phyloP scores from a whole-genome alignment of 2,113 vertebrate genomes.

The Bettongia penicillata region DNA sequence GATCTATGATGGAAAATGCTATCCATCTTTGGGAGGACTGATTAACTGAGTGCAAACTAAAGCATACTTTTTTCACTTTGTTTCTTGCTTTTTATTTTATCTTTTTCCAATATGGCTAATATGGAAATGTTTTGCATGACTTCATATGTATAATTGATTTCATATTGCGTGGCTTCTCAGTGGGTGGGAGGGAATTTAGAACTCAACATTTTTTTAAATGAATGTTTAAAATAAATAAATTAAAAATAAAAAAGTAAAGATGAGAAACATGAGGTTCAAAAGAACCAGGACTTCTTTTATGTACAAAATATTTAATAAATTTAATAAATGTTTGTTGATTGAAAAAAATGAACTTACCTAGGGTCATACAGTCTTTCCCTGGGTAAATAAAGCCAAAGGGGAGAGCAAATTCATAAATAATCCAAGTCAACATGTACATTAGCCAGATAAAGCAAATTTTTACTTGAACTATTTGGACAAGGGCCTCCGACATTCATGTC shows the following conservation, averaged over 20 bases:
- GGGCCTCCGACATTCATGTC: neutral
- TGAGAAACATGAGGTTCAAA: neutral
- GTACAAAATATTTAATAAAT: neutral
- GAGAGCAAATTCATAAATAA: conserved; percentile 38
- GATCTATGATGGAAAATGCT: neutral
- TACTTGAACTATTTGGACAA: neutral
- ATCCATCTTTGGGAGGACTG: neutral
- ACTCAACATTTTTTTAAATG: neutral
- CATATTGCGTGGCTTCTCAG: neutral
- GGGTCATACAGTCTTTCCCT: neutral
- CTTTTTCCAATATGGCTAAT: neutral
- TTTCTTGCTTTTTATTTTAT: neutral
- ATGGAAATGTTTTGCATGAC: neutral
- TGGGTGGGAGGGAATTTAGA: neutral
- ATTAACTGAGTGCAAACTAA: neutral
- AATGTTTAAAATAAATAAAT: neutral
- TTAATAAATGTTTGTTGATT: neutral
- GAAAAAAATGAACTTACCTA: neutral
- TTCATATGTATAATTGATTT: neutral
- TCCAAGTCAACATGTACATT: neutral
- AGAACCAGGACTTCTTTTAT: neutral
- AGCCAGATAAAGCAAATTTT: conserved; percentile 27
- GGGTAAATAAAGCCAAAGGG: neutral
- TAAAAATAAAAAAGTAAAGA: neutral
- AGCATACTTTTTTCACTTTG: neutral